Conservation (phyloP, 2,113 vertebrate genomes). For the Carassius gibelio region DNA sequence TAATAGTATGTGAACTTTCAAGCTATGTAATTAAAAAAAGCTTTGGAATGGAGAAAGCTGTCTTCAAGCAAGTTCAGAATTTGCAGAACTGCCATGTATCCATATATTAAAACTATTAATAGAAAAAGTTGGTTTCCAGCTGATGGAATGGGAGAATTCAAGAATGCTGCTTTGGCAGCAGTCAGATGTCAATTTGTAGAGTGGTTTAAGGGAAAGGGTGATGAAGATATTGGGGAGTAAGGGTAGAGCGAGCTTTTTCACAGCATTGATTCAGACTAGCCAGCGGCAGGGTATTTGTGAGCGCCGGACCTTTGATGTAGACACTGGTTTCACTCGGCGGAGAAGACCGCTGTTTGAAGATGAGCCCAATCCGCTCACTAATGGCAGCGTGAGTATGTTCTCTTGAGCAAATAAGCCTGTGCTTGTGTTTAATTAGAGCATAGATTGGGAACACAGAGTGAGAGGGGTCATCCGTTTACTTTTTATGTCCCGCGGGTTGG, state of each 20-base stretch:
- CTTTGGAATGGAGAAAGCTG: not conserved
- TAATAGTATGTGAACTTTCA: not conserved
- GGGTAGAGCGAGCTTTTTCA: constrained; percentile 55
- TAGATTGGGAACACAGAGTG: constrained; percentile 74
- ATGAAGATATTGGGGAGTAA: not conserved
- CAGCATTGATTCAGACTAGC: constrained; percentile 62
- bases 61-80: too few relatives aligned
- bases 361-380: constrained; percentile 71
- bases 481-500: constrained; percentile 68
- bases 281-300: constrained; percentile 57
- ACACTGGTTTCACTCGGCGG: constrained; percentile 67
- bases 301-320: constrained; percentile 64
- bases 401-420: constrained; percentile 73
- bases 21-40: not conserved
- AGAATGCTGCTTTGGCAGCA: not conserved
- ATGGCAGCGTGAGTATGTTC: constrained; percentile 75
- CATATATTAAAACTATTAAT: too few relatives aligned
- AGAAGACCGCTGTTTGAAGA: constrained; percentile 74
- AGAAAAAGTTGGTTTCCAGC: not conserved
- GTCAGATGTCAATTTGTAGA: not conserved
- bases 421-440: constrained; percentile 78
- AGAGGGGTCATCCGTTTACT: constrained; percentile 69
- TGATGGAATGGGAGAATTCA: not conserved
- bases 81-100: not conserved
- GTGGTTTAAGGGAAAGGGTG: not conserved